Evolutionary conservation across 1,140 invertebrate genomes (phyloP).

Genomic region (Triops longicaudatus): DNA sequence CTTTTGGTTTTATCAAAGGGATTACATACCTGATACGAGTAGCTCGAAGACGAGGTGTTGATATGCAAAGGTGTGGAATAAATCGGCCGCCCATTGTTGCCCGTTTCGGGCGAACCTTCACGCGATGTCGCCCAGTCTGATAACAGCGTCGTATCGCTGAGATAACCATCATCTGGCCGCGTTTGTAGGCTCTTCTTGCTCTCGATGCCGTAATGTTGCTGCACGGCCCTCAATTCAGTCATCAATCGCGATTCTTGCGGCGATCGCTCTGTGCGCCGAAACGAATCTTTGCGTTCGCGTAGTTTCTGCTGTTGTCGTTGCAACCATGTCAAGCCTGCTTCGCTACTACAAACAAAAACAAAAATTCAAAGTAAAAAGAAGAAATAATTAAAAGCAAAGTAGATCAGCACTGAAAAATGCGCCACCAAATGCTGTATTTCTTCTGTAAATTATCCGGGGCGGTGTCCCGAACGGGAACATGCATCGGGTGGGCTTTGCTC

Average conservation of each 20-base stretch:
- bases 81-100: constrained; percentile 42
- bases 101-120: constrained; percentile 37
- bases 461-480: background rate
- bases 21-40: background rate
- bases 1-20: background rate
- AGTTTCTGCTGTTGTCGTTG: constrained; percentile 69
- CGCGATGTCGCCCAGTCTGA: constrained; percentile 37
- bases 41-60: constrained; percentile 43
- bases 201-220: constrained; percentile 41
- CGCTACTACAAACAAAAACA: constrained; percentile 19
- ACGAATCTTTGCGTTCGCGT: constrained; percentile 54
- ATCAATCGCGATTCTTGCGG: constrained; percentile 56
- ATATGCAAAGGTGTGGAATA: constrained; percentile 56
- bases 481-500: background rate
- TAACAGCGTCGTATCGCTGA: constrained; percentile 65
- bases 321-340: constrained; percentile 57
- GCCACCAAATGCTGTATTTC: background rate
- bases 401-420: background rate
- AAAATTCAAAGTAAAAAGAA: constrained; percentile 12
- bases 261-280: constrained; percentile 56
- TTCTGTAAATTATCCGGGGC: constrained; percentile 6
- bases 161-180: constrained; percentile 51
- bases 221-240: constrained; percentile 49
- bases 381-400: no score
- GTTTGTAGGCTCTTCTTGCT: background rate